These are phyloP conservation scores for Lagenorhynchus albirostris DNA, from an alignment of 2,113 vertebrate genomes.

Conservation along the genomic window DNA sequence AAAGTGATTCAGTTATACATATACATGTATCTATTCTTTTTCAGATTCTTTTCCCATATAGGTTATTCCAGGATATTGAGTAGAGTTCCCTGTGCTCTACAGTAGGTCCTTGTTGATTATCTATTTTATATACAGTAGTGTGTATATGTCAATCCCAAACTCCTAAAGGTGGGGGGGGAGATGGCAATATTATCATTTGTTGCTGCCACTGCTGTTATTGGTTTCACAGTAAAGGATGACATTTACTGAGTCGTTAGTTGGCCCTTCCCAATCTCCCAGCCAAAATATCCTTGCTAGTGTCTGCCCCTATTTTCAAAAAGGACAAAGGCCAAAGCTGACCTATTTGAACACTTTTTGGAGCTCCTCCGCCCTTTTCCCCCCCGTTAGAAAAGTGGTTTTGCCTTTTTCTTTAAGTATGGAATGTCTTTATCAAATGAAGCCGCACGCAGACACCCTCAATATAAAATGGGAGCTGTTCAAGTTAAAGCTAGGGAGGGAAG, in stretches of 20 bases:
- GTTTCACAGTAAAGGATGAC: neutral
- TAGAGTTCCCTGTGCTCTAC: neutral
- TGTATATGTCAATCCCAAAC: neutral
- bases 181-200: neutral
- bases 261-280: neutral
- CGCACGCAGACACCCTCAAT: neutral
- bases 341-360: neutral
- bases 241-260: neutral
- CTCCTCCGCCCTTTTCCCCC: neutral
- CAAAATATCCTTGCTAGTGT: neutral
- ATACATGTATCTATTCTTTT: neutral
- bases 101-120: neutral
- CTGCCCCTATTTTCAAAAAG: neutral
- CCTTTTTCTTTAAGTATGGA: conserved; percentile 19
- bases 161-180: neutral
- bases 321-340: neutral
- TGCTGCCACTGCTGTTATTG: neutral
- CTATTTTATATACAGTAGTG: neutral
- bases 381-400: neutral
- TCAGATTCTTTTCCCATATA: neutral
- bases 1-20: neutral
- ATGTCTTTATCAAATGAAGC: neutral
- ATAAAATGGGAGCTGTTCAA: neutral
- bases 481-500: neutral
- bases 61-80: neutral